These are phyloP conservation scores for Eulemur albifrons DNA, from an alignment of 2,797 vertebrate genomes.

Conservation along the genomic window DNA sequence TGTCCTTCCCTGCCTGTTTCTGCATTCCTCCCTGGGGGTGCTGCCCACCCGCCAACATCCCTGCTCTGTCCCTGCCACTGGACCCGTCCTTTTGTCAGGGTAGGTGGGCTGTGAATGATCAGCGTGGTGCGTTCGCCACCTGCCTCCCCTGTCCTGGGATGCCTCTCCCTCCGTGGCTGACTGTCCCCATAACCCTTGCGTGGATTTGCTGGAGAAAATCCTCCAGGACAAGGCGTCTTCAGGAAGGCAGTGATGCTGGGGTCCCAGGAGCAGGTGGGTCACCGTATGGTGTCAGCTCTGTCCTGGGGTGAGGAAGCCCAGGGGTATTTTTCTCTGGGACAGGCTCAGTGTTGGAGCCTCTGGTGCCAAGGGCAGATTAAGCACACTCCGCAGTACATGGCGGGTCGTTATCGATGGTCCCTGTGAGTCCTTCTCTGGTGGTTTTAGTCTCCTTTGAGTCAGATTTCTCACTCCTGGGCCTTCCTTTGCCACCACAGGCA, in stretches of 20 bases:
- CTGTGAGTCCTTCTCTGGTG: neutral
- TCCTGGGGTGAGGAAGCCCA: neutral
- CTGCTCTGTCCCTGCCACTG: neutral
- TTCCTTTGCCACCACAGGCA: neutral
- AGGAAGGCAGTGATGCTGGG: neutral
- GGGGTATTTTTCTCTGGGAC: neutral
- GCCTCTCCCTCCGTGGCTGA: neutral
- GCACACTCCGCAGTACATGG: neutral
- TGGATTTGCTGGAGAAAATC: neutral
- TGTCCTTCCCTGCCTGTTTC: neutral
- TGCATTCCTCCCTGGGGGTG: fast-evolving
- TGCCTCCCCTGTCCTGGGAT: neutral
- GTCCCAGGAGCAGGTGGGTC: neutral
- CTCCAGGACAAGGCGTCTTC: neutral
- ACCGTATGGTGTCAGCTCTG: neutral
- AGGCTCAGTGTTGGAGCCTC: fast-evolving
- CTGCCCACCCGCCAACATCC: neutral
- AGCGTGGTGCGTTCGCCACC: fast-evolving
- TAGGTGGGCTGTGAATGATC: neutral
- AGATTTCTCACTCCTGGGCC: neutral
- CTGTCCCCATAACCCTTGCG: fast-evolving
- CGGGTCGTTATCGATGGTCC: neutral
- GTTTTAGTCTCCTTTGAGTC: neutral
- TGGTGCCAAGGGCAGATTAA: neutral
- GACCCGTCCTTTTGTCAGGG: fast-evolving